Evolutionary conservation across 92 coral and sea anemone genomes (phyloP), one percentile per base, ranked within the genome.

Genomic region (Virgularia gustaviana): DNA sequence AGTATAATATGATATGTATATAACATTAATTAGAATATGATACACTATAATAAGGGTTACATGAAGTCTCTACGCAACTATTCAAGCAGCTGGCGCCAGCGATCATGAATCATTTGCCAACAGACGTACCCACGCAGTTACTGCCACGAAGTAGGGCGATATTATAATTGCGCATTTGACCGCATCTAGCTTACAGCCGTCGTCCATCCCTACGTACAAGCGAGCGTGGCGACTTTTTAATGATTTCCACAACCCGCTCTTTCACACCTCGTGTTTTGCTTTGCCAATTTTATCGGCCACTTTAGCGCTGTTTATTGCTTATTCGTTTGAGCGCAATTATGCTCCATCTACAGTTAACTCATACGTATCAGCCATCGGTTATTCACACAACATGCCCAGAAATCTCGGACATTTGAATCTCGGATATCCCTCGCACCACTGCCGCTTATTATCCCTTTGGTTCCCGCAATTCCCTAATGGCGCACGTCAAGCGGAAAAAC

Each of bases 21-120:
- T n/a, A n/a, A n/a, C n/a, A n/a, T n/a, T n/a, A n/a, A n/a, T n/a
- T n/a, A n/a, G n/a, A n/a, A n/a, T n/a, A n/a, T n/a, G n/a, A n/a
- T n/a, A n/a, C n/a, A n/a, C n/a, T n/a, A n/a, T n/a, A n/a, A n/a
- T n/a, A n/a, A n/a, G n/a, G n/a, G n/a, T n/a, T n/a, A n/a, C n/a
- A n/a, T n/a, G n/a, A n/a, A n/a, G n/a, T n/a, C n/a, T n/a, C n/a
- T n/a, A n/a, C n/a, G n/a, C 74, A 53, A 62, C 39, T 78, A 25
- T 82, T 82, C 79, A 67, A 57, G 31, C 56, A 25, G 38, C 41
- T 76, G 77, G 80, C 88, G 28, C 87, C 87, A 47, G 25, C 87
- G 38, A 73, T 53, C 43, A 70, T 83, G 83, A 56, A 51, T 58
- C 79, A 27, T 33, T 57, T 5, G 31, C 85, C 82, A 33, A 79